A percentile compares a stretch with the other conserved stretches of the same genome.
Conservation (phyloP, 2,888 invertebrate genomes). For the Mythimna impura region DNA sequence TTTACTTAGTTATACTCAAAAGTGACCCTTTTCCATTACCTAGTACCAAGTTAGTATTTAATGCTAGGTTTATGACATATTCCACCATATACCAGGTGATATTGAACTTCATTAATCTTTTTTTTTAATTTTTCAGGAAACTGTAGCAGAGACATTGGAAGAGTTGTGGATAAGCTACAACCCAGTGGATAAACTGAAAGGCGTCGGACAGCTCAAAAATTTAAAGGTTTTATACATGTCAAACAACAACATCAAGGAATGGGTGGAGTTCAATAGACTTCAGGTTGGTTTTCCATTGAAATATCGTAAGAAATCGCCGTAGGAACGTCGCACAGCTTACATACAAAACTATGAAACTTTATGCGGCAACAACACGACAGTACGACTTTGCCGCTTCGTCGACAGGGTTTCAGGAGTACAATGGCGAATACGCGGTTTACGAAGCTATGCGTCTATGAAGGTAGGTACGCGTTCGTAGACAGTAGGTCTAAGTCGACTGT, state of each 20-base stretch:
- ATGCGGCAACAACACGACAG: too few species aligned
- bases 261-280: constrained; percentile 93
- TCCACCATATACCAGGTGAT: background rate
- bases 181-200: constrained; percentile 97
- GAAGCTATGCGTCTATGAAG: too few species aligned
- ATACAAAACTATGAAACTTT: too few species aligned
- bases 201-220: constrained; percentile 94
- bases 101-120: background rate
- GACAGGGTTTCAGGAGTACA: too few species aligned
- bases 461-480: too few species aligned
- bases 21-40: background rate
- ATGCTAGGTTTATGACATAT: too few species aligned
- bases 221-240: constrained; percentile 95
- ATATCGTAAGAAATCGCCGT: too few species aligned
- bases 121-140: constrained; percentile 90
- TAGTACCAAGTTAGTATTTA: too few species aligned
- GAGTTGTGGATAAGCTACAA: constrained; percentile 99
- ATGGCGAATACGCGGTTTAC: too few species aligned
- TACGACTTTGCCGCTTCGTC: too few species aligned
- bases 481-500: too few species aligned
- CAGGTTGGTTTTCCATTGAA: constrained; percentile 73
- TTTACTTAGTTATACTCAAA: background rate
- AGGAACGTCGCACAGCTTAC: too few species aligned
- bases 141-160: constrained; percentile 96
- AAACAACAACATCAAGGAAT: constrained; percentile 96